Evolutionary conservation across 1,140 invertebrate species (phyloP).

Genomic region (Drosophila aff.): DNA sequence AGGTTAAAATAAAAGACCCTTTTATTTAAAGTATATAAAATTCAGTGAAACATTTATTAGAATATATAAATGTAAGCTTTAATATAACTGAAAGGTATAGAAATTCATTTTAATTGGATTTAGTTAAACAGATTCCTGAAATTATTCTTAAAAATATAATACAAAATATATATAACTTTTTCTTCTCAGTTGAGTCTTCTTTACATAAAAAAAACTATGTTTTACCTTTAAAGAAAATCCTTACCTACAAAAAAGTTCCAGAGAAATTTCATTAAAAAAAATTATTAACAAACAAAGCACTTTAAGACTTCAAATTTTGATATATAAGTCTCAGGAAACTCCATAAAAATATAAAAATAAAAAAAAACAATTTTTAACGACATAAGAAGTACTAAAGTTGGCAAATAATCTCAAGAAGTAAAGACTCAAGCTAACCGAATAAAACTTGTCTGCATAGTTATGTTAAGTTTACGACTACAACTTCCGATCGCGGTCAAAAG

Average conservation of each 20-base stretch:
- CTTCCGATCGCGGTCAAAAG: slow-evolving; percentile 1
- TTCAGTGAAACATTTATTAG: too few relatives aligned
- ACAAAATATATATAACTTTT: too few relatives aligned
- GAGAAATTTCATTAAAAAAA: neutral
- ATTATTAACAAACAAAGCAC: too few relatives aligned
- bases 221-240: too few relatives aligned
- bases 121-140: neutral
- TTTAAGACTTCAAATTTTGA: neutral
- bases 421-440: neutral
- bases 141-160: neutral
- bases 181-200: too few relatives aligned
- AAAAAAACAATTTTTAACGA: neutral
- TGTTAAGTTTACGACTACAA: neutral
- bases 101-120: neutral
- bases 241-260: neutral
- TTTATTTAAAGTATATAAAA: too few relatives aligned
- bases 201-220: too few relatives aligned
- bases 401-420: neutral
- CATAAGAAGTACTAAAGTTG: neutral
- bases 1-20: neutral
- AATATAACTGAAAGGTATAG: neutral
- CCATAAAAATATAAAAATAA: neutral
- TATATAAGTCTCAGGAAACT: neutral
- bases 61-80: neutral
- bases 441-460: neutral